Base-by-base conservation (phyloP, 1,140 invertebrate species). In the Halotydeus destructor region DNA sequence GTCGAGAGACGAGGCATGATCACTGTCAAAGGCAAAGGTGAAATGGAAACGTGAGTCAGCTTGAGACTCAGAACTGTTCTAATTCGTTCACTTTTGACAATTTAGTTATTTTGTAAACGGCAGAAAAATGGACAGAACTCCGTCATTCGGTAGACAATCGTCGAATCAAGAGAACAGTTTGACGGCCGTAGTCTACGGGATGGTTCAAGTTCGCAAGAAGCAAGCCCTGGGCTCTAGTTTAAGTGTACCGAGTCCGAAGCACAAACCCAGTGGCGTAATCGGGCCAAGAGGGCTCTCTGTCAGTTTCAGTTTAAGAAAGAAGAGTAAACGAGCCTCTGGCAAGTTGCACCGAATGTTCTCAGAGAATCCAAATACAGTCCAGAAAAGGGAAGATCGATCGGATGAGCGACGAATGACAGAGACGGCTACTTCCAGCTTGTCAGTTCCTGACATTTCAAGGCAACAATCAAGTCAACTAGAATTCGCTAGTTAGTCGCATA, bases 11-110 rank as follows among this genome's bases (percentile, higher is more conserved):
- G 88, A 11, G 86, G 85, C 0, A 57, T 72, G 11, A 75, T 93
- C 24, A 72, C 76, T 43, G 85, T 94, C 1, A 93, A 93, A 59
- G 86, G 85, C 14, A 93, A 93, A 62, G 86, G 86, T 1, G 71
- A 76, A 42, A 91, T 94, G 86, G 78, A 83, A 55, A 93, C 86
- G 1, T 89, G 68, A 69, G 45, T 65, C 69, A 23, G 54, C 14
- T 35, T 11, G n/a, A 11, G n/a, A 11, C 28, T 30, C 28, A 30
- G 28, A n/a, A 30, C 28, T 30, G 9, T 11, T 30, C n/a, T n/a
- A n/a, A n/a, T n/a, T n/a, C n/a, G n/a, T n/a, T n/a, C n/a, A n/a
- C n/a, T n/a, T n/a, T n/a, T n/a, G n/a, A 30, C 27, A 30, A 30
- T 30, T 14, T 9, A 30, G 27, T 30, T 8, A 30, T 14, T 8